Percentiles rank a stretch among this genome's conserved stretches.
These are phyloP conservation scores for Brachionus rotundiformis DNA, from an alignment of 1,140 invertebrate genomes.

Conservation along the genomic window DNA sequence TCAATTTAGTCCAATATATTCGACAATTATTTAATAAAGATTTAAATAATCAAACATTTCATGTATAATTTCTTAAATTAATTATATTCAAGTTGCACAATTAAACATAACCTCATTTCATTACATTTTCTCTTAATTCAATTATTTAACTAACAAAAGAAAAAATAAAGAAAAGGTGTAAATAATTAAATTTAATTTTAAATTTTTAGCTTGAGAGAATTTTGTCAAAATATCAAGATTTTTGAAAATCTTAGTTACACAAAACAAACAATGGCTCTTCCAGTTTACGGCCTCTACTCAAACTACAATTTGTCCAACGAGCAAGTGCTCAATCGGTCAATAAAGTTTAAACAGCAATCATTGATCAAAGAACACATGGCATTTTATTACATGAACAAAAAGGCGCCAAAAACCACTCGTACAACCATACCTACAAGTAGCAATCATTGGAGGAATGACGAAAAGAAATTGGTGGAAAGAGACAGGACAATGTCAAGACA, in stretches of 20 bases:
- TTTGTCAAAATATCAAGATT: not conserved
- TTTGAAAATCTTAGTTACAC: not conserved
- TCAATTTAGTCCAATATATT: no score
- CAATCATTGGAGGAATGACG: not conserved
- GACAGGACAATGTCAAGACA: not conserved
- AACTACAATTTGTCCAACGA: not conserved
- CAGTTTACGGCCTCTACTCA: not conserved
- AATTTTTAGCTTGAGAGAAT: not conserved
- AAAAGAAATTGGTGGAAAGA: not conserved
- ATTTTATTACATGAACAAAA: not conserved
- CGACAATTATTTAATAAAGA: not conserved
- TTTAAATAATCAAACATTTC: not conserved
- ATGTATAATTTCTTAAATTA: no score
- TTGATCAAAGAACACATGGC: constrained; percentile 30
- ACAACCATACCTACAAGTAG: not conserved
- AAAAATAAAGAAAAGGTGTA: not conserved
- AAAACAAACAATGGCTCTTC: not conserved
- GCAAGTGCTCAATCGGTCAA: not conserved
- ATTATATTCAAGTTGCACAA: not conserved
- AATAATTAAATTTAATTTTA: not conserved
- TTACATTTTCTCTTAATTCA: not conserved
- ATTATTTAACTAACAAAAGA: constrained; percentile 5
- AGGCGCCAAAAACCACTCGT: not conserved
- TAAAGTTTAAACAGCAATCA: constrained; percentile 1
- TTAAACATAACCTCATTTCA: not conserved